Conservation (phyloP, 2,888 invertebrate genomes). For the Apomyelois bistriatella region DNA sequence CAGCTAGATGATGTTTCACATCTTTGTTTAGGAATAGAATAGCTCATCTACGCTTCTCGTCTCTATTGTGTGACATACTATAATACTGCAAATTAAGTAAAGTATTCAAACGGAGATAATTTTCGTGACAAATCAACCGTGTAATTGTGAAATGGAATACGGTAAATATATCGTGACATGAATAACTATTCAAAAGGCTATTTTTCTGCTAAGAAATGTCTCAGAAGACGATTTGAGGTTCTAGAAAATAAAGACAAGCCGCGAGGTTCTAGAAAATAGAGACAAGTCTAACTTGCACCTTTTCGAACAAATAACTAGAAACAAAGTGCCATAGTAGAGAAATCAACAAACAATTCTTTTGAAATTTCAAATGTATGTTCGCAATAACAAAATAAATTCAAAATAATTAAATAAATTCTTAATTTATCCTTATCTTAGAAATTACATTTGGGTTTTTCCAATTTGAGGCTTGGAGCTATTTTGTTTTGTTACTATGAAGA, state of each 20-base stretch:
- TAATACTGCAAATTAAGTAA: slow-evolving; percentile 6
- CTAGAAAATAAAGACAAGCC: too few species aligned
- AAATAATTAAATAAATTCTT: too few species aligned
- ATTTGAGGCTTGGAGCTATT: not conserved
- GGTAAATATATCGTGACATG: slow-evolving; percentile 6
- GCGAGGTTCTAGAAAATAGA: too few species aligned
- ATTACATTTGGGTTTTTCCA: not conserved
- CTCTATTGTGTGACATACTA: slow-evolving; percentile 7
- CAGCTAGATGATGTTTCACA: slow-evolving; percentile 12
- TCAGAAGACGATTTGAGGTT: not conserved
- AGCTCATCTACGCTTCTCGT: slow-evolving; percentile 8
- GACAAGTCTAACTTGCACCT: too few species aligned
- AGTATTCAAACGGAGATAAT: slow-evolving; percentile 1
- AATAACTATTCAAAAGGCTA: not conserved
- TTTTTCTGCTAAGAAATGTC: not conserved
- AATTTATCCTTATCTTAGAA: too few species aligned
- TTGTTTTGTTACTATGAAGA: too few species aligned
- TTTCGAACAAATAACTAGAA: too few species aligned
- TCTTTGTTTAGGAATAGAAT: slow-evolving; percentile 10
- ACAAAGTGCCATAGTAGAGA: too few species aligned
- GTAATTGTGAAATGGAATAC: slow-evolving; percentile 6
- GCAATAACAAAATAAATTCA: not conserved
- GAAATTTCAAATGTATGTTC: not conserved
- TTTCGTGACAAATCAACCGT: slow-evolving; percentile 7
- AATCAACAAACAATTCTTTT: not conserved